Evolutionary conservation across 1,140 invertebrate genomes (phyloP).

Genomic region (Lycorma delicatula): DNA sequence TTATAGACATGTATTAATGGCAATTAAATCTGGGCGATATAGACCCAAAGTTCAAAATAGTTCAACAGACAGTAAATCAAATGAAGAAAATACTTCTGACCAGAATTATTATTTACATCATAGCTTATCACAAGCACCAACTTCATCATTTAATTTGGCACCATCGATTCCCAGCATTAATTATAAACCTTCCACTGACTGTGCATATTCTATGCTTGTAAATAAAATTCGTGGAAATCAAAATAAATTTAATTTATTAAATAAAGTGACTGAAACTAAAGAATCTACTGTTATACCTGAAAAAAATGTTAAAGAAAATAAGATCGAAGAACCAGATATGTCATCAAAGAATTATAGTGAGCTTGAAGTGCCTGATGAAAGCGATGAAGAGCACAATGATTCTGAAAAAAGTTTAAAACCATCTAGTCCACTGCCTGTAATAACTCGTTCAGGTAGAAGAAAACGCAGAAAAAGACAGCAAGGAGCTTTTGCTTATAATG

Average conservation of each 20-base stretch:
- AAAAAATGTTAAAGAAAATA: neutral
- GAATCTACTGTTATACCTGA: neutral
- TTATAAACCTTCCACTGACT: conserved; percentile 72
- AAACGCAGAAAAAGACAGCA: conserved; percentile 13
- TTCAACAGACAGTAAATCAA: neutral
- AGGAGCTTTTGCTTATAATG: conserved; percentile 7
- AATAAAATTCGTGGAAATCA: conserved; percentile 69
- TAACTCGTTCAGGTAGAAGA: too few relatives aligned
- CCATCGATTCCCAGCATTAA: conserved; percentile 57
- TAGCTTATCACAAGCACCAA: conserved; percentile 56
- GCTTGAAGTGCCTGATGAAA: too few relatives aligned
- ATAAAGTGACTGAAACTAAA: neutral
- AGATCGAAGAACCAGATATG: neutral
- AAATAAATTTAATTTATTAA: neutral
- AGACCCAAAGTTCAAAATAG: conserved; percentile 19
- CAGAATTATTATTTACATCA: conserved; percentile 66
- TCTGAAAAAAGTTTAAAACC: too few relatives aligned
- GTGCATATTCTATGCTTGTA: conserved; percentile 74
- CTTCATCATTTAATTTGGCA: conserved; percentile 39
- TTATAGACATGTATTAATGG: conserved; percentile 73
- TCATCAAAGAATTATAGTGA: too few relatives aligned
- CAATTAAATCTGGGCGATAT: conserved; percentile 76
- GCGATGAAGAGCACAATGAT: too few relatives aligned
- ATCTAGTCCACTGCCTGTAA: too few relatives aligned
- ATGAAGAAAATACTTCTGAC: neutral